Conservation (phyloP, 2,113 vertebrate species). For the Cepphus grylle region DNA sequence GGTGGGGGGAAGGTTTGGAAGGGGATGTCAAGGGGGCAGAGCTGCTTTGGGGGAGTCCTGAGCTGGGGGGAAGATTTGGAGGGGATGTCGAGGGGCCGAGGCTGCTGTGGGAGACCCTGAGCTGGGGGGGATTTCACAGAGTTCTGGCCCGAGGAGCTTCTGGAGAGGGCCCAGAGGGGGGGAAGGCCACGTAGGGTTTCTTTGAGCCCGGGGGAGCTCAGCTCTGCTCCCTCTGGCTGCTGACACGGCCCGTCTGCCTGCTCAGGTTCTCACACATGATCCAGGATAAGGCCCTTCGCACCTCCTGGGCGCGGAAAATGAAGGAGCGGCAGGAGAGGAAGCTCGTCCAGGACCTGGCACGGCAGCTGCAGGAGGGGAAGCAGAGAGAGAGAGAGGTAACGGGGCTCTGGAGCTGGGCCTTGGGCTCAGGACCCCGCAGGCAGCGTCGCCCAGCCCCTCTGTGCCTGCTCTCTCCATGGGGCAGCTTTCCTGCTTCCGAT, state of each 20-base stretch:
- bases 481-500: not conserved
- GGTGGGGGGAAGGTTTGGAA: not conserved
- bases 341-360: constrained; percentile 74
- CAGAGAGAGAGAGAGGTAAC: constrained; percentile 78
- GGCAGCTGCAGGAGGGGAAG: constrained; percentile 83
- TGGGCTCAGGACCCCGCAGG: not conserved
- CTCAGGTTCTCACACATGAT: constrained; percentile 87
- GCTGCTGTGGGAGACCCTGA: not conserved
- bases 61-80: not conserved
- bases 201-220: too few relatives aligned
- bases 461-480: accelerated
- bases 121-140: accelerated
- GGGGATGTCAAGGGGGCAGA: not conserved
- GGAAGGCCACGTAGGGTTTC: not conserved
- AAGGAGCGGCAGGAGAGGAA: constrained; percentile 81
- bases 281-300: constrained; percentile 81
- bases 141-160: not conserved
- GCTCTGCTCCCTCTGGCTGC: not conserved
- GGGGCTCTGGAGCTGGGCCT: accelerated
- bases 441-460: accelerated
- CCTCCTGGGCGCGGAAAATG: constrained; percentile 91
- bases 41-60: too few relatives aligned
- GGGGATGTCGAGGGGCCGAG: too few relatives aligned
- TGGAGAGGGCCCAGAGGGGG: not conserved
- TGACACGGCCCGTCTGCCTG: accelerated